Conservation (phyloP, 2,113 vertebrate genomes). For the Rynchops niger region DNA sequence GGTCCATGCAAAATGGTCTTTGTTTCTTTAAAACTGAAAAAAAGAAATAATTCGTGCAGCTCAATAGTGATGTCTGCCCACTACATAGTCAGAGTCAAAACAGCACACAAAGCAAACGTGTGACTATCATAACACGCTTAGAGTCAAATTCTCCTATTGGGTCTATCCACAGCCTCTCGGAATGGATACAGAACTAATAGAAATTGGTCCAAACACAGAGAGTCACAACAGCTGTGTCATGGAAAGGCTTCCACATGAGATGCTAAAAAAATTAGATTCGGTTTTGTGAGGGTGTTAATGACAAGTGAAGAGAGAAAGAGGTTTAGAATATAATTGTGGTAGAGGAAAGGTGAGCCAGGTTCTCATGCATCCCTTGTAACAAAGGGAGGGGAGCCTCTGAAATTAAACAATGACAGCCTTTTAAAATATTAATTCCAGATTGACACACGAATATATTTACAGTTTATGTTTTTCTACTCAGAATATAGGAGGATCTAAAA, state of each 20-base stretch:
- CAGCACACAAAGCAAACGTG: background rate
- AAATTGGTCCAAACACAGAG: background rate
- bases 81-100: background rate
- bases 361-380: background rate
- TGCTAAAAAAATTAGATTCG: background rate
- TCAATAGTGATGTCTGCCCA: background rate
- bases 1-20: background rate
- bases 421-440: background rate
- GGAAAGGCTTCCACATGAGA: background rate
- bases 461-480: background rate
- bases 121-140: background rate
- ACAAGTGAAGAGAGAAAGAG: background rate
- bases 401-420: background rate
- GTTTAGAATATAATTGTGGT: background rate
- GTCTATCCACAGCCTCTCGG: background rate
- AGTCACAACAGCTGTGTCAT: background rate
- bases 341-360: background rate
- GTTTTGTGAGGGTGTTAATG: background rate
- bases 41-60: background rate
- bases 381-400: background rate
- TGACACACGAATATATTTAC: background rate
- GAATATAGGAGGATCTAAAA: background rate
- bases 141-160: background rate
- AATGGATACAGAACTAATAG: background rate
- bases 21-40: slow-evolving; percentile 1